phyloP scores from a whole-genome alignment of 2,888 invertebrate species.

The Ectobius pallidus region DNA sequence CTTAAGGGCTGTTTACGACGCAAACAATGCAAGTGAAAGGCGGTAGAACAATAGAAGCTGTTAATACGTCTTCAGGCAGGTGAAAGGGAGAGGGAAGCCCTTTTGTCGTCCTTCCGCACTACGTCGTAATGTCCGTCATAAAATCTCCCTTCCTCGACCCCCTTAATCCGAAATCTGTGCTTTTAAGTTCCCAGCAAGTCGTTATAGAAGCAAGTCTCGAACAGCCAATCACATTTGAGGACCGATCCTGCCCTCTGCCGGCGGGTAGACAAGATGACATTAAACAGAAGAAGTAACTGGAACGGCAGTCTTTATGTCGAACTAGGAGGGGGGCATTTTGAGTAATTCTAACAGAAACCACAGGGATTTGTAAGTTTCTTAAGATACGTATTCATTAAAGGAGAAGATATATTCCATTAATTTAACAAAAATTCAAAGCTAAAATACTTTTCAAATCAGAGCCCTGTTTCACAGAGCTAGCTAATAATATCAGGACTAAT shows the following conservation, averaged over 20 bases:
- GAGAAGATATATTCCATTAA: too few species aligned
- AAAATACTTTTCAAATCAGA: too few species aligned
- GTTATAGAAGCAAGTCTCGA: not conserved
- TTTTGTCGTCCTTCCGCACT: not conserved
- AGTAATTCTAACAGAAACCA: too few species aligned
- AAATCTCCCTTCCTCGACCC: slow-evolving; percentile 18
- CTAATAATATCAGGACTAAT: too few species aligned
- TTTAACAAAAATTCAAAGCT: too few species aligned
- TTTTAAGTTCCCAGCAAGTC: not conserved
- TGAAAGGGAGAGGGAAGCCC: not conserved
- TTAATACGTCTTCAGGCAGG: not conserved
- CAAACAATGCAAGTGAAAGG: too few species aligned
- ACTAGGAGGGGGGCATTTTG: too few species aligned
- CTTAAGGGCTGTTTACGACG: too few species aligned
- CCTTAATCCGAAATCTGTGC: slow-evolving; percentile 13
- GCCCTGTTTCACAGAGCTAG: too few species aligned
- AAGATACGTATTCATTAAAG: too few species aligned
- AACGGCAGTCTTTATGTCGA: slow-evolving; percentile 7
- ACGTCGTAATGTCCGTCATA: not conserved
- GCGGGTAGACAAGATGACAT: slow-evolving; percentile 1
- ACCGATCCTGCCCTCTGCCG: not conserved
- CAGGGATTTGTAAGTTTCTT: too few species aligned
- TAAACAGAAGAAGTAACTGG: not conserved
- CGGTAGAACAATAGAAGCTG: too few species aligned
- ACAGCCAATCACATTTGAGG: slow-evolving; percentile 3